Conservation (phyloP, 2,888 invertebrate species). For the Taenaris catops region DNA sequence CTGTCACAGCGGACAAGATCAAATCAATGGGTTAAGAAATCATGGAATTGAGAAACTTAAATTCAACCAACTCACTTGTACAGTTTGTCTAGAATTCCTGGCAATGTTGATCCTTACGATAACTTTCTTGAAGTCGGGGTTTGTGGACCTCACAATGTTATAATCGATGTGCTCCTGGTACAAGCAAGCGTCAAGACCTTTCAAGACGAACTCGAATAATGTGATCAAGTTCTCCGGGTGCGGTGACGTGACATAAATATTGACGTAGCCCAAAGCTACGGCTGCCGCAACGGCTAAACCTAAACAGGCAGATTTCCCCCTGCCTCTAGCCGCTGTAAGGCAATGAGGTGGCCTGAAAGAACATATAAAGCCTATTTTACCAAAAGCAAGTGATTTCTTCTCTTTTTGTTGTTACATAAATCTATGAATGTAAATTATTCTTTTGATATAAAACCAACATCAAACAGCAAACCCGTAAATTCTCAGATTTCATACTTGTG, state of each 20-base stretch:
- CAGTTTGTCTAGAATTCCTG: slow-evolving; percentile 94
- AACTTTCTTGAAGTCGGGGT: slow-evolving; percentile 98
- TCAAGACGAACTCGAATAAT: slow-evolving; percentile 97
- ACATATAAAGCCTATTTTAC: no score
- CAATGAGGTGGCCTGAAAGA: slow-evolving; percentile 90
- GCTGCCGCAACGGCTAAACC: slow-evolving; percentile 95
- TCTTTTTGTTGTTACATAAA: no score
- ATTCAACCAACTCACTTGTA: slow-evolving; percentile 88
- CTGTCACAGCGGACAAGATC: no score
- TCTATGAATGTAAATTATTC: no score
- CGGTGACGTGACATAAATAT: slow-evolving; percentile 98
- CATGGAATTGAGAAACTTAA: no score
- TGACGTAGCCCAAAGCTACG: slow-evolving; percentile 91
- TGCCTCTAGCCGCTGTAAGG: slow-evolving; percentile 96
- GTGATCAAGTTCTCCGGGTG: slow-evolving; percentile 99
- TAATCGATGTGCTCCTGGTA: slow-evolving; percentile 98
- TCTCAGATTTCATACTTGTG: no score
- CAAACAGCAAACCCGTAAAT: no score
- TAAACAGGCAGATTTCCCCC: slow-evolving; percentile 98
- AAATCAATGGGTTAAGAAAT: no score
- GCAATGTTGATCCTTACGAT: slow-evolving; percentile 95
- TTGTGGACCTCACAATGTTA: slow-evolving; percentile 95
- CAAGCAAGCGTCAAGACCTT: slow-evolving; percentile 95
- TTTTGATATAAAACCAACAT: no score
- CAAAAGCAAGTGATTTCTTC: no score